Evolutionary conservation across 2,888 invertebrate species (phyloP).

Genomic region (Horisme vitalbata): DNA sequence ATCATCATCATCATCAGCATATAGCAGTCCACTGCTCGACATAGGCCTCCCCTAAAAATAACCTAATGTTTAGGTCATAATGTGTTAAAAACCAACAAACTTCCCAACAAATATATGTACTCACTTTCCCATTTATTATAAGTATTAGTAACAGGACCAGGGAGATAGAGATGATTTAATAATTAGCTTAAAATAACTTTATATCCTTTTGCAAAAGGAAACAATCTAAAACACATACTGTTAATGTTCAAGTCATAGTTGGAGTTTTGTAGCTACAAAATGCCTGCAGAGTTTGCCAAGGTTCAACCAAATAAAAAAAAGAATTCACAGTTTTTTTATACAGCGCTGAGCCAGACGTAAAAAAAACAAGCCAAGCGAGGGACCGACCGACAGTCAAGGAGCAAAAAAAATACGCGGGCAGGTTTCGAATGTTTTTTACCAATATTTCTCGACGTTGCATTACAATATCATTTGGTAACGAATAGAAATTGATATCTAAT

Average conservation of each 20-base stretch:
- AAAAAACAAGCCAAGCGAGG: slow-evolving; percentile 69
- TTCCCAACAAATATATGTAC: too few species aligned
- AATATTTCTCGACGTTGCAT: slow-evolving; percentile 39
- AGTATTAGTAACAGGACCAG: too few species aligned
- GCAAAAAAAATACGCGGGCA: slow-evolving; percentile 77
- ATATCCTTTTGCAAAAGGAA: neutral
- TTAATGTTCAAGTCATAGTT: slow-evolving; percentile 16
- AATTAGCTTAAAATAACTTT: too few species aligned
- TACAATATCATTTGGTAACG: slow-evolving; percentile 32
- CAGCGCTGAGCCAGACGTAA: slow-evolving; percentile 76
- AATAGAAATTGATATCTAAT: slow-evolving; percentile 28
- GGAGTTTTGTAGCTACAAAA: slow-evolving; percentile 25
- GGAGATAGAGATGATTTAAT: too few species aligned
- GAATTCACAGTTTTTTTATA: slow-evolving; percentile 64
- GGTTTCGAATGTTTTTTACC: slow-evolving; percentile 72
- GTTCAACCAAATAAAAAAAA: slow-evolving; percentile 61
- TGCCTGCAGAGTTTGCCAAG: slow-evolving; percentile 51
- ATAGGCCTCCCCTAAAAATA: too few species aligned
- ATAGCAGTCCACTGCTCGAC: too few species aligned
- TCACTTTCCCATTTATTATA: too few species aligned
- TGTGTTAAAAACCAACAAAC: too few species aligned
- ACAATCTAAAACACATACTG: slow-evolving; percentile 4
- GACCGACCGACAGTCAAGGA: slow-evolving; percentile 46
- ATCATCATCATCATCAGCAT: too few species aligned
- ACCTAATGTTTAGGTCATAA: too few species aligned